These are phyloP conservation scores for Boulengeromyrus knoepffleri DNA, from an alignment of 2,113 vertebrate species.

Conservation along the genomic window DNA sequence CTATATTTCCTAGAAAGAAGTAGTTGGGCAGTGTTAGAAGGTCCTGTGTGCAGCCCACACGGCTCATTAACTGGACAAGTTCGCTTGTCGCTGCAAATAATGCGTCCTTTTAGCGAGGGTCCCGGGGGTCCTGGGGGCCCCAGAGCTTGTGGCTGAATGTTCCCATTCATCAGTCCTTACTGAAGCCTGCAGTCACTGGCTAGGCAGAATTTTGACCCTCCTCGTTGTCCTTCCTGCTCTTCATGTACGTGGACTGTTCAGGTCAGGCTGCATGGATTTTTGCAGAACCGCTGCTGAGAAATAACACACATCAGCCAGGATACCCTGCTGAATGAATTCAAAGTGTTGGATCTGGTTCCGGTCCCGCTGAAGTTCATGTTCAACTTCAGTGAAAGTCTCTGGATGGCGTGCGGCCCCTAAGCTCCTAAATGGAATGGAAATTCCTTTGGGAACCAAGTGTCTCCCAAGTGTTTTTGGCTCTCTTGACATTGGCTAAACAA, in stretches of 20 bases:
- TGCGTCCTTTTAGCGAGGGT: background rate
- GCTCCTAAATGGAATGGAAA: background rate
- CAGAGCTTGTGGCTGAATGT: background rate
- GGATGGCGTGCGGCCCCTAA: background rate
- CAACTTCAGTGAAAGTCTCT: background rate
- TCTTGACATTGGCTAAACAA: background rate
- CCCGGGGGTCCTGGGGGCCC: background rate
- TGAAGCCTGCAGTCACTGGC: background rate
- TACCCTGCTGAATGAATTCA: background rate
- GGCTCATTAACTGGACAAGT: background rate
- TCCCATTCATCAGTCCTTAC: background rate
- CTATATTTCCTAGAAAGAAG: slow-evolving; percentile 18
- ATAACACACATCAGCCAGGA: background rate
- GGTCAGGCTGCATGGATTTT: background rate
- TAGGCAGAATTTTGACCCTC: background rate
- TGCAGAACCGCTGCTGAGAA: background rate
- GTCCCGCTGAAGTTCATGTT: background rate
- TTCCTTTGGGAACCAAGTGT: background rate
- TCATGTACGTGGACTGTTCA: background rate
- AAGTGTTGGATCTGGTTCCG: background rate
- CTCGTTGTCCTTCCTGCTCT: background rate
- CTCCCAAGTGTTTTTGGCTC: background rate
- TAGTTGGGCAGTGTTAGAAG: background rate
- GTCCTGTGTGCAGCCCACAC: background rate
- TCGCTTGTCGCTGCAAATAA: background rate